Conservation (phyloP, 2,888 invertebrate species). For the Pheosia tremula region DNA sequence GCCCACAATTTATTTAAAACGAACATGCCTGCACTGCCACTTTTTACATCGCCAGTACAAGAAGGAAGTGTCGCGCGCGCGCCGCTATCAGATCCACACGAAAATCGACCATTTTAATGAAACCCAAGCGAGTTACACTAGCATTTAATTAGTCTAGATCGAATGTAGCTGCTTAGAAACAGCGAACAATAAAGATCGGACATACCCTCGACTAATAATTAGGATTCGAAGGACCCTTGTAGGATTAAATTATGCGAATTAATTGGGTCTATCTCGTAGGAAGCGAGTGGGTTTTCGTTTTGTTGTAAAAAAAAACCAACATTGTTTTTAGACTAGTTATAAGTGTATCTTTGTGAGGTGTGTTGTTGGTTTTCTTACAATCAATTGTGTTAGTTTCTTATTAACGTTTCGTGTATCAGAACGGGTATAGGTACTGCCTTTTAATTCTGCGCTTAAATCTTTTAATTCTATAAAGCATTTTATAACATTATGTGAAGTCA, state of each 20-base stretch:
- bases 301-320: not conserved
- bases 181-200: constrained; percentile 66
- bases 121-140: constrained; percentile 29
- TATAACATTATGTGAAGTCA: too few species aligned
- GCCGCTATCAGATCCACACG: constrained; percentile 63
- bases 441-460: too few species aligned
- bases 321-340: too few species aligned
- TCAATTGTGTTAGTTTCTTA: too few species aligned
- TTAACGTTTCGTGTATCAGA: too few species aligned
- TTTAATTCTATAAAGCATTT: too few species aligned
- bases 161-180: constrained; percentile 42
- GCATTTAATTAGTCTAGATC: constrained; percentile 66
- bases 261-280: constrained; percentile 53
- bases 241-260: constrained; percentile 53
- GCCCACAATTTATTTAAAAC: not conserved
- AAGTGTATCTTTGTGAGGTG: too few species aligned
- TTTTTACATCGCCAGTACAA: constrained; percentile 8
- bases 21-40: constrained; percentile 1
- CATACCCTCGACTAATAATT: constrained; percentile 61
- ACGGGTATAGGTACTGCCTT: too few species aligned
- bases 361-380: too few species aligned
- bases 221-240: constrained; percentile 54
- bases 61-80: constrained; percentile 13
- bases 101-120: constrained; percentile 65
- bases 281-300: constrained; percentile 19